Base-by-base conservation (phyloP, 2,888 invertebrate genomes). In the Thymelicus lineola region DNA sequence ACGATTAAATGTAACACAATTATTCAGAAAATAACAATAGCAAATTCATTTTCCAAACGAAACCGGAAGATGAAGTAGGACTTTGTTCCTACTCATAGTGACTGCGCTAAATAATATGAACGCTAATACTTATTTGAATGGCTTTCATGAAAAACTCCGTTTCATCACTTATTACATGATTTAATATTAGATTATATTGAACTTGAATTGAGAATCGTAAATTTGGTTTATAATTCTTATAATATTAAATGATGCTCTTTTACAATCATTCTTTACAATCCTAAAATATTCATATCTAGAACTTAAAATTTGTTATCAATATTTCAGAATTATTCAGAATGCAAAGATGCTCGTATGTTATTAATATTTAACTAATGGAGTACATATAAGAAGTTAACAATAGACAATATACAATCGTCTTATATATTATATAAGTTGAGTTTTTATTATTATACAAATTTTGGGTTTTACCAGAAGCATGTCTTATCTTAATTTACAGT, bases 401-500 rank as follows among this genome's bases (percentile, higher is more conserved):
- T 5, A 28, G 28, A 28, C 28, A 28, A 28, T 38, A 38, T 7
- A 42, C 42, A 9, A 12, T 12, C 9, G 42, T 10, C 42, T 42
- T 42, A 4, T 42, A 1, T 38, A 38, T 38, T 38, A 38, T 42
- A 10, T 28, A 28, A 28, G 28, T 28, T 5, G 5, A 28, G 28
- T 28, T 2, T 28, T 5, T 28, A 28, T 28, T 28, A 28, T 28
- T 7, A 50, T 15, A n/a, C 1, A 4, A 10, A 20, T 53, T 20
- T 10, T 20, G 20, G 53, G 15, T 62, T 48, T 50, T 36, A 62
- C 35, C 36, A 12, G 45, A 38, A 48, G 60, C 67, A 48, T 38
- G 67, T 15, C 67, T 67, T 67, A 67, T 67, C 67, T 61, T 67
- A 60, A 67, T 61, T 67, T 61, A n/a, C 66, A n/a, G 15, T 17